These are phyloP conservation scores for Ormyrus rosae DNA, from an alignment of 2,888 invertebrate genomes.

Conservation along the genomic window DNA sequence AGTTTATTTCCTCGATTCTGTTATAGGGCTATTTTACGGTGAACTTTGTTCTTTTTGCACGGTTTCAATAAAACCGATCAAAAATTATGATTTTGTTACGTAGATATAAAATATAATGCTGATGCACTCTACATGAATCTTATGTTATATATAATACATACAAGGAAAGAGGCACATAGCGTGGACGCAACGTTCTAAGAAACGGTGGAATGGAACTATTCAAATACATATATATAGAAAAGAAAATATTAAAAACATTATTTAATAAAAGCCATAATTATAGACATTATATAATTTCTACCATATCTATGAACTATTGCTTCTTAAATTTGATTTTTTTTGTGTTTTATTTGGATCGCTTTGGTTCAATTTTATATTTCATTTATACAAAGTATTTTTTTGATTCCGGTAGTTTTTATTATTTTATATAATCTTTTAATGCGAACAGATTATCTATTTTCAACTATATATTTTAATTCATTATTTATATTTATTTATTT, in stretches of 20 bases:
- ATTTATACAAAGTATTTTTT: not conserved
- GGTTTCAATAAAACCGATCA: not conserved
- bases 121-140: conserved; percentile 11
- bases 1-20: not conserved
- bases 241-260: conserved; percentile 15
- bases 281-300: not conserved
- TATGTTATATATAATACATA: not conserved
- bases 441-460: not conserved
- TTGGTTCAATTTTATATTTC: too few species aligned
- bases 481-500: not conserved
- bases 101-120: conserved; percentile 39
- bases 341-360: too few species aligned
- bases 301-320: too few species aligned
- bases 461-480: not conserved
- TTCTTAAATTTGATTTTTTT: too few species aligned
- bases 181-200: not conserved
- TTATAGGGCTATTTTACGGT: not conserved
- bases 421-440: not conserved
- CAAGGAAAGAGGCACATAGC: not conserved
- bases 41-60: not conserved
- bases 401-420: not conserved
- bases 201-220: conserved; percentile 7
- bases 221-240: conserved; percentile 38
- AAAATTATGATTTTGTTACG: conserved; percentile 15
- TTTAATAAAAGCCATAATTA: not conserved